phyloP scores from a whole-genome alignment of 2,888 invertebrate species.

The Abscondita cerata region DNA sequence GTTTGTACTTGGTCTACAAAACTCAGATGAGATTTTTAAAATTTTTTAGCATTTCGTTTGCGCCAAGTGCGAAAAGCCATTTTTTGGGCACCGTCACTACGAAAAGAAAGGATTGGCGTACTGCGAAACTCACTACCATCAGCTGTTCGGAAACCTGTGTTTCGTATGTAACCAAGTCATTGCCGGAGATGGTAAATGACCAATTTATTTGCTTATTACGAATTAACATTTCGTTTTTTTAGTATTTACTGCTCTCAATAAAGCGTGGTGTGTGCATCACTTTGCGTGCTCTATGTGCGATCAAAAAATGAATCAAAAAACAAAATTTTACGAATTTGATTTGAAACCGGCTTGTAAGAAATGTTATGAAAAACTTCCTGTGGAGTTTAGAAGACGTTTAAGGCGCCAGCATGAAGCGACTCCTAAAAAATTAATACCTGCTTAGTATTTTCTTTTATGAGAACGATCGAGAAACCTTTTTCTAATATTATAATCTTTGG shows the following conservation, averaged over 20 bases:
- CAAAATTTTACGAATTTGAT: slow-evolving; percentile 99
- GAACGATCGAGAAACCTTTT: too few relatives aligned
- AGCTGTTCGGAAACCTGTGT: slow-evolving; percentile 98
- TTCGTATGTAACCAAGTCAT: slow-evolving; percentile 99
- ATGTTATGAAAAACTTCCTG: slow-evolving; percentile 96
- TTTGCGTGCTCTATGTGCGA: slow-evolving; percentile 98
- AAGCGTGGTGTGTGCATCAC: slow-evolving; percentile 99
- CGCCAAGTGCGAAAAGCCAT: slow-evolving; percentile 99
- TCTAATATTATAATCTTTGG: too few relatives aligned
- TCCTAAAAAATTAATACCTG: slow-evolving; percentile 62
- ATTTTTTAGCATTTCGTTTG: slow-evolving; percentile 93
- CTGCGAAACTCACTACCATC: slow-evolving; percentile 99
- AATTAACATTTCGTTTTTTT: slow-evolving; percentile 46
- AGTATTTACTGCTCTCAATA: slow-evolving; percentile 98
- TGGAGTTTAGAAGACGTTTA: slow-evolving; percentile 90
- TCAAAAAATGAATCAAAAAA: slow-evolving; percentile 93
- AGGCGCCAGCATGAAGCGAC: slow-evolving; percentile 87
- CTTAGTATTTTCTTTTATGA: slow-evolving; percentile 25
- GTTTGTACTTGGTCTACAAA: slow-evolving; percentile 56
- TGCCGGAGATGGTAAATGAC: slow-evolving; percentile 85
- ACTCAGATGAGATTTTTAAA: not conserved
- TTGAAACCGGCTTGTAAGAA: slow-evolving; percentile 98
- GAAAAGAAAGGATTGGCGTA: slow-evolving; percentile 98
- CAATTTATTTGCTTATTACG: slow-evolving; percentile 68
- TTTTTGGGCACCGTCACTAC: slow-evolving; percentile 98